Base-by-base conservation (phyloP, 2,888 invertebrate species). In the Deilephila porcellus region DNA sequence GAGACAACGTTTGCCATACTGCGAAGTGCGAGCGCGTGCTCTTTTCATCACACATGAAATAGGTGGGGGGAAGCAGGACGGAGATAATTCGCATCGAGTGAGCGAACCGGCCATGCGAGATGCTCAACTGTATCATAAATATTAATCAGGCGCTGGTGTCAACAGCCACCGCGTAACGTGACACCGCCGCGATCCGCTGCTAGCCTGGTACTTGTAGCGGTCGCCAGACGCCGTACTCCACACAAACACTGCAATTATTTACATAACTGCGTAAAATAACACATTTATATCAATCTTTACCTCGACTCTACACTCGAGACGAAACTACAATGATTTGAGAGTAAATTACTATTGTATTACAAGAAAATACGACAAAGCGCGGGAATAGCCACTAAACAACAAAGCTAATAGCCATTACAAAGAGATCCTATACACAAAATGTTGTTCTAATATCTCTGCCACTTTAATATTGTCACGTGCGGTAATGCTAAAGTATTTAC, bases 71-170 rank as follows among this genome's bases (percentile, higher is more conserved):
- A 89, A 94, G 89, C 80, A 85, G 84, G 93, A 93, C 79, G 83
- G 88, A 86, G 86, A 84, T 88, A 88, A 93, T 93, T 93, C 90
- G 93, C 93, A 88, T 86, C 89, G 90, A 88, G 86, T 85, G 87
- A 88, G 89, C 90, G 86, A 93, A 93, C 93, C 92, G 93, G 93
- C 94, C 94, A 93, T 93, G 91, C 94, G 93, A 94, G 94, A 94
- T 94, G 93, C 92, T 93, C 93, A 91, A 91, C 88, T 92, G 91
- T 93, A 94, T 94, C 94, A 94, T 94, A 94, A 94, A 94, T 94
- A 94, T 94, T 94, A 94, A 94, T 94, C 94, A 94, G 93, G 93
- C 94, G 89, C 92, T 94, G 94, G 94, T 94, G 94, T 94, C 94
- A 94, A 94, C 94, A 94, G 94, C 94, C 94, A 94, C 93, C 91